Conservation (phyloP, 2,888 invertebrate species). For the Rhimphoctona megacephalus region DNA sequence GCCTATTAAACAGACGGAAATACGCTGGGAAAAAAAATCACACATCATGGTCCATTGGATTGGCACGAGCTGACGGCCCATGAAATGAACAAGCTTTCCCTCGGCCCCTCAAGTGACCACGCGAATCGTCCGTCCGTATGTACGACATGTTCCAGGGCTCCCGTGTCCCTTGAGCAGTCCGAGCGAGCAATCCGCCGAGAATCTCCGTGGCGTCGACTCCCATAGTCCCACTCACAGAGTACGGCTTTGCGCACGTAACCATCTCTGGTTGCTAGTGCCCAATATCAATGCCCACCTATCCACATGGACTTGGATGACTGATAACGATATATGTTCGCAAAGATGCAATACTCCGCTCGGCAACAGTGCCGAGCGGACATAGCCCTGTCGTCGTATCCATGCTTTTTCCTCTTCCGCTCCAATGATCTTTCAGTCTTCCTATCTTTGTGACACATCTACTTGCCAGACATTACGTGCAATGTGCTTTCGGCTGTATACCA, state of each 20-base stretch:
- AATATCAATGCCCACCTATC: conserved; percentile 5
- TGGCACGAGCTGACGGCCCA: conserved; percentile 83
- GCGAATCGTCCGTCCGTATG: conserved; percentile 66
- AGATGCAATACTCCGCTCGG: conserved; percentile 1
- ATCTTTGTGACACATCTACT: conserved; percentile 51
- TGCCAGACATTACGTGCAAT: conserved; percentile 40
- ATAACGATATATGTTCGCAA: conserved; percentile 10
- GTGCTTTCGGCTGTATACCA: conserved; percentile 29
- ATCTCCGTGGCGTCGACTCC: conserved; percentile 46
- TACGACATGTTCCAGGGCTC: conserved; percentile 54
- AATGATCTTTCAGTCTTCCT: conserved; percentile 62
- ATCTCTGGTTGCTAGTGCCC: conserved; percentile 13
- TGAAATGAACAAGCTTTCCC: conserved; percentile 83
- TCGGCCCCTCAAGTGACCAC: conserved; percentile 66
- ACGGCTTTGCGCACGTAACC: conserved; percentile 18
- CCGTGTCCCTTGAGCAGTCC: conserved; percentile 60
- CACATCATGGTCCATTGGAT: conserved; percentile 79
- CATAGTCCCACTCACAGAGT: conserved; percentile 20
- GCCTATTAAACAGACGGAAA: conserved; percentile 82
- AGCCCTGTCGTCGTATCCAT: conserved; percentile 5
- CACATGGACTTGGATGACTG: conserved; percentile 4
- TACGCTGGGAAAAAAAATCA: conserved; percentile 79
- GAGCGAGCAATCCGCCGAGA: conserved; percentile 57
- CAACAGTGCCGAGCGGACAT: background rate
- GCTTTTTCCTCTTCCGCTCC: conserved; percentile 45